Evolutionary conservation across 2,888 invertebrate genomes (phyloP), one percentile per base, ranked within the genome.

Genomic region (Anthoptus insignis): DNA sequence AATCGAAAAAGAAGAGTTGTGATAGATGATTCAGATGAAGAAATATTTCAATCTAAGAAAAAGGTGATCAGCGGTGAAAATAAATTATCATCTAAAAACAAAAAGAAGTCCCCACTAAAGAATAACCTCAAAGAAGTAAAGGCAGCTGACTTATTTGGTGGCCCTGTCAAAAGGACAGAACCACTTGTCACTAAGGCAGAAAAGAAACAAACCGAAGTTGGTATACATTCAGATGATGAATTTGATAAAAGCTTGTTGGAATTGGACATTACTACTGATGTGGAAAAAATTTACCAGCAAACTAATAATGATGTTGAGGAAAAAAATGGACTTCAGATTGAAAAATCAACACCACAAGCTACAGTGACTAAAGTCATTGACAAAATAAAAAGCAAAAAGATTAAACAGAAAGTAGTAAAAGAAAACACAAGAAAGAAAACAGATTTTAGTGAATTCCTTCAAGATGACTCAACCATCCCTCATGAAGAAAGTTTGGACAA

Each of bases 161-260:
- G 84, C 64, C 95, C 96, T 1, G 87, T 96, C 16, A 94, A 94
- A 73, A 89, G 96, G 69, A 86, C 94, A 7, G 93, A 94, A 80
- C 92, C 76, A 72, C 81, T 83, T 82, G 89, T 87, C 22, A 64
- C 64, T 11, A 91, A 81, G 79, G 94, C 86, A 82, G 80, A 71
- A 75, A 90, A 84, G 78, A 93, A 84, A 76, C 83, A 83, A 29
- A 92, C 91, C 27, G 92, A 93, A 78, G 81, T 83, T n/a, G 90
- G 95, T 27, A 93, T 95, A 73, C 96, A 96, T 80, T 94, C 94
- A 76, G 94, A 96, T 87, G 95, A 95, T 29, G 95, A 96, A 64
- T 97, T 97, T 85, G 95, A 95, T 76, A 93, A 94, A 74, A 96
- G 96, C 16, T 85, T 97, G 14, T 79, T 94, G 68, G 94, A 96